Base-by-base conservation (phyloP, 2,113 vertebrate species). In the Eonycteris spelaea region DNA sequence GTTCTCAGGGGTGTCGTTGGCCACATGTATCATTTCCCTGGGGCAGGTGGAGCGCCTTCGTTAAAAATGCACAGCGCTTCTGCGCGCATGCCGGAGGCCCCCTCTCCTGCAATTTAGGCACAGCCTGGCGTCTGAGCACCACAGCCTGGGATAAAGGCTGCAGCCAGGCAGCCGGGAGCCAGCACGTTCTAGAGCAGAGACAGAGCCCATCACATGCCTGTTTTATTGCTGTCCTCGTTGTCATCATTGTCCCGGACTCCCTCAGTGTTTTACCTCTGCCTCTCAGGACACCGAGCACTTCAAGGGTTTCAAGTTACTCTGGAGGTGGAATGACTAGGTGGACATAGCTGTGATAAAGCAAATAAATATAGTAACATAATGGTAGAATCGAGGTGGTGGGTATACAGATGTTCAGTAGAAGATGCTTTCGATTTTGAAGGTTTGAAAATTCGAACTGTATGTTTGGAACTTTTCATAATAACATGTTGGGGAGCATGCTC, bases 381-480 rank as follows among this genome's bases (percentile, higher is more conserved):
- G 7, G 33, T 19, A 9, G 26, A 21, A 4, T 45, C 6, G 43
- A n/a, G 67, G 73, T 68, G 53, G 45, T 51, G n/a, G 78, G 48
- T 51, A 18, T 59, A 24, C 10, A 21, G 38, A 28, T n/a, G n/a
- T n/a, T 83, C 73, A 35, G 22, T 48, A 21, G 48, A 92, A 65
- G 43, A 40, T 22, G 30, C 48, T 7, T 65, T 73, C 38, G 18
- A 22, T 9, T 57, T 57, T 59, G 33, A 78, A n/a, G 0, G 5
- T 53, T 82, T 38, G 83, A 70, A 82, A 94, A 80, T 40, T 67
- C 74, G 74, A 82, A 77, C 38, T 35, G 24, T 33, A 10, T 38
- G 71, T 57, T 43, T 57, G 57, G 74, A 65, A 35, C 2, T 61
- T 84, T 85, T 71, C 84, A 53, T 38, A 33, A 45, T 57, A 45